Percentiles rank a stretch among this genome's conserved stretches.
These are phyloP conservation scores for Psilopsiagon aymara DNA, from an alignment of 2,113 vertebrate genomes.

Conservation along the genomic window DNA sequence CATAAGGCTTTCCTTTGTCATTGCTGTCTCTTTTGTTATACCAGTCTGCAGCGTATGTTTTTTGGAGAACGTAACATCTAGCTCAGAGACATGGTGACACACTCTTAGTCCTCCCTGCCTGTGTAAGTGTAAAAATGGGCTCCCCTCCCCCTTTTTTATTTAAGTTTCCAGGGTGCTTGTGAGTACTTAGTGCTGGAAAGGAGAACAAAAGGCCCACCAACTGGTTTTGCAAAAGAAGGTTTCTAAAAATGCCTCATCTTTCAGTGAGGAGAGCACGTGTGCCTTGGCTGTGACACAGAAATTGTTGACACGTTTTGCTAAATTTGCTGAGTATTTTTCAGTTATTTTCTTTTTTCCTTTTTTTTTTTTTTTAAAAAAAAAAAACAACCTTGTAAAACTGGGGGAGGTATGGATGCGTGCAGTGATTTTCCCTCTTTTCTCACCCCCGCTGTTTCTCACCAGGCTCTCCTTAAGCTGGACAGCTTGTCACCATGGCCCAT, in stretches of 20 bases:
- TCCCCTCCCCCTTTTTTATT: background rate
- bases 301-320: conserved; percentile 2
- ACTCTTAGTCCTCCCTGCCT: background rate
- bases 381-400: background rate
- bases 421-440: background rate
- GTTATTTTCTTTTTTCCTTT: background rate
- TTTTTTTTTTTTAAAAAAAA: background rate
- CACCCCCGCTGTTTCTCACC: background rate
- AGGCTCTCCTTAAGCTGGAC: background rate
- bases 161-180: background rate
- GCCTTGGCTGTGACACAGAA: background rate
- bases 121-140: background rate
- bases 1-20: conserved; percentile 13
- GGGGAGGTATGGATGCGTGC: background rate
- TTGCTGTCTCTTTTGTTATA: background rate
- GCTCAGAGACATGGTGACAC: background rate
- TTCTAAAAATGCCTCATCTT: conserved; percentile 2
- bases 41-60: background rate
- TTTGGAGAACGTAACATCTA: background rate
- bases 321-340: background rate
- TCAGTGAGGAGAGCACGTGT: background rate
- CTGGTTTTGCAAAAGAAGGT: background rate
- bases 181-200: background rate
- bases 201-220: background rate
- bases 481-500: background rate